Conservation (phyloP, 2,113 vertebrate species). For the Triplophysa rosa region DNA sequence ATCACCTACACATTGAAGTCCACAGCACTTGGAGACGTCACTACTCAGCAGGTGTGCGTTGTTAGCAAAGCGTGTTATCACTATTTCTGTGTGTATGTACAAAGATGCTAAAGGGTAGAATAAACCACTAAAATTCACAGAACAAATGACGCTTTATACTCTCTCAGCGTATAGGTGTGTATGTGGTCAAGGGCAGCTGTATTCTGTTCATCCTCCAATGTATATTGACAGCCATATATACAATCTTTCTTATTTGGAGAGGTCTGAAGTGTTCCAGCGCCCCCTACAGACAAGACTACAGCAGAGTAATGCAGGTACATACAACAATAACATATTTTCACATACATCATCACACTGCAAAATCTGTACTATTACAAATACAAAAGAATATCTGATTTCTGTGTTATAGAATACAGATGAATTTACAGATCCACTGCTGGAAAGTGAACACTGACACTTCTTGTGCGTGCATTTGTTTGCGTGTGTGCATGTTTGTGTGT, state of each 20-base stretch:
- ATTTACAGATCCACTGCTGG: slow-evolving; percentile 56
- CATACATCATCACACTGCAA: background rate
- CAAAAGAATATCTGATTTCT: background rate
- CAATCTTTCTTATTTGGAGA: slow-evolving; percentile 68
- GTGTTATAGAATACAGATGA: slow-evolving; percentile 62
- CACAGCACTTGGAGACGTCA: slow-evolving; percentile 34
- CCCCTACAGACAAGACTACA: slow-evolving; percentile 59
- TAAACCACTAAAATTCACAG: no score
- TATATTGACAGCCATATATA: slow-evolving; percentile 64
- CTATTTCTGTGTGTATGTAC: background rate
- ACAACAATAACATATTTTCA: slow-evolving; percentile 31
- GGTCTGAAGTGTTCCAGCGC: slow-evolving; percentile 66
- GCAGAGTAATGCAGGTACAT: slow-evolving; percentile 58
- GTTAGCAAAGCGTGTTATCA: background rate
- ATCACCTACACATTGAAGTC: slow-evolving; percentile 59
- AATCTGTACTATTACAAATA: background rate
- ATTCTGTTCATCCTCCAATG: slow-evolving; percentile 62
- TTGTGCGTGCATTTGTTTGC: no score
- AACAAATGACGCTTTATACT: background rate
- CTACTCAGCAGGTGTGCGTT: slow-evolving; percentile 63
- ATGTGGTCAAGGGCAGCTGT: slow-evolving; percentile 63
- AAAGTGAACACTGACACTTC: slow-evolving; percentile 24
- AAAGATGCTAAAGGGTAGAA: no score
- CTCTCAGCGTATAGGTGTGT: slow-evolving; percentile 60
- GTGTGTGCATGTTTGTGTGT: no score